Percentiles rank a stretch among this genome's conserved stretches.
These are phyloP conservation scores for Hesperia comma DNA, from an alignment of 2,888 invertebrate genomes.

Conservation along the genomic window DNA sequence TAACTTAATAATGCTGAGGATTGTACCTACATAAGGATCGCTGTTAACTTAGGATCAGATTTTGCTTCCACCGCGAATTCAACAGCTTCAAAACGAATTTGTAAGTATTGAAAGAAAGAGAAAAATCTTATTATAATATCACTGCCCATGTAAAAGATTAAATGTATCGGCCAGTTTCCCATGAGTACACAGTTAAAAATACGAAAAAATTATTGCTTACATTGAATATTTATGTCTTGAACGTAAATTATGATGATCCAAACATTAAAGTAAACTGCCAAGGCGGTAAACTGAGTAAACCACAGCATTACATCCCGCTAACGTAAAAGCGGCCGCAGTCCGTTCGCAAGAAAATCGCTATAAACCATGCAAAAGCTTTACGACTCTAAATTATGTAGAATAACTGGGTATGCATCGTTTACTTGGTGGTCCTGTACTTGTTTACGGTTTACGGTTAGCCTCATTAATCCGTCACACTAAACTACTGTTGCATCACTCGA, in stretches of 20 bases:
- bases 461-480: constrained; percentile 45
- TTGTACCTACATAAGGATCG: no score
- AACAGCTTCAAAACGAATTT: not conserved
- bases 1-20: no score
- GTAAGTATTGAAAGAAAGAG: no score
- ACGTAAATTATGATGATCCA: not conserved
- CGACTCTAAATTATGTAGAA: not conserved
- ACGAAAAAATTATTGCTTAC: not conserved
- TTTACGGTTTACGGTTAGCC: constrained; percentile 50
- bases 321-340: not conserved
- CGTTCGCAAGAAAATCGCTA: not conserved
- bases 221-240: not conserved
- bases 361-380: not conserved
- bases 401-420: no score
- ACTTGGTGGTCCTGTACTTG: constrained; percentile 30
- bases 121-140: no score
- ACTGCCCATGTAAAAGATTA: no score
- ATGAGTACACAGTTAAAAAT: not conserved
- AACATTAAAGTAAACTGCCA: not conserved
- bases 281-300: not conserved
- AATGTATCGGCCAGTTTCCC: no score
- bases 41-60: no score
- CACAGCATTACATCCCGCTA: not conserved
- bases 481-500: constrained; percentile 50
- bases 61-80: no score